Evolutionary conservation across 2,888 invertebrate species (phyloP).

Genomic region (Nymphalis urticae): DNA sequence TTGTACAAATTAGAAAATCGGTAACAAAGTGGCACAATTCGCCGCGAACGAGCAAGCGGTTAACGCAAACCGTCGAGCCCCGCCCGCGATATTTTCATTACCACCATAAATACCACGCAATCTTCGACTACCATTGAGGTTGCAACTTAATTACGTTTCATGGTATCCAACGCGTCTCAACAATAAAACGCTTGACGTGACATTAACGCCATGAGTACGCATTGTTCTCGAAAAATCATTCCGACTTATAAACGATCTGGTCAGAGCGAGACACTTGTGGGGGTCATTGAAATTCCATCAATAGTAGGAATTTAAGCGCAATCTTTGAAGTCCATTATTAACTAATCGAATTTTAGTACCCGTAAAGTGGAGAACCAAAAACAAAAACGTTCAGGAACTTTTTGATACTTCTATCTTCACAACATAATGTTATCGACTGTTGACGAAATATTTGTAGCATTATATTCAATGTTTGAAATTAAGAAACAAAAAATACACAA

Average conservation of each 20-base stretch:
- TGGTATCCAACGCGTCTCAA: slow-evolving; percentile 41
- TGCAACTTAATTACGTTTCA: slow-evolving; percentile 58
- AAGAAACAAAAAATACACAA: no score
- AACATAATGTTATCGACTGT: no score
- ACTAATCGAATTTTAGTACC: no score
- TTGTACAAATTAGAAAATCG: slow-evolving; percentile 40
- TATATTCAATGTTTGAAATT: no score
- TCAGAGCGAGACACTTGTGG: not conserved
- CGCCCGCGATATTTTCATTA: slow-evolving; percentile 64
- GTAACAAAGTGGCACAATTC: slow-evolving; percentile 51
- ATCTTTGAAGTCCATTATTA: not conserved
- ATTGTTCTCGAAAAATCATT: slow-evolving; percentile 38
- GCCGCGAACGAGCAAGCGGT: slow-evolving; percentile 48
- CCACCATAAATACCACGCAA: slow-evolving; percentile 54
- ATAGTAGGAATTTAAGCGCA: slow-evolving; percentile 2
- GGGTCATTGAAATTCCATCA: not conserved
- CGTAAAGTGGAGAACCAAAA: no score
- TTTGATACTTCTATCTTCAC: no score
- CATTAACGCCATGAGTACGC: slow-evolving; percentile 38
- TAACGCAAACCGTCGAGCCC: slow-evolving; percentile 44
- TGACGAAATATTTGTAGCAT: no score
- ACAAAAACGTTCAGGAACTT: no score
- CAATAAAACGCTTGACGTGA: slow-evolving; percentile 38
- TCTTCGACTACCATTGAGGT: slow-evolving; percentile 57
- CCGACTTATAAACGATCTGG: slow-evolving; percentile 18